These are phyloP conservation scores for Salvelinus alpinus DNA, from an alignment of 2,113 vertebrate species.

Conservation along the genomic window DNA sequence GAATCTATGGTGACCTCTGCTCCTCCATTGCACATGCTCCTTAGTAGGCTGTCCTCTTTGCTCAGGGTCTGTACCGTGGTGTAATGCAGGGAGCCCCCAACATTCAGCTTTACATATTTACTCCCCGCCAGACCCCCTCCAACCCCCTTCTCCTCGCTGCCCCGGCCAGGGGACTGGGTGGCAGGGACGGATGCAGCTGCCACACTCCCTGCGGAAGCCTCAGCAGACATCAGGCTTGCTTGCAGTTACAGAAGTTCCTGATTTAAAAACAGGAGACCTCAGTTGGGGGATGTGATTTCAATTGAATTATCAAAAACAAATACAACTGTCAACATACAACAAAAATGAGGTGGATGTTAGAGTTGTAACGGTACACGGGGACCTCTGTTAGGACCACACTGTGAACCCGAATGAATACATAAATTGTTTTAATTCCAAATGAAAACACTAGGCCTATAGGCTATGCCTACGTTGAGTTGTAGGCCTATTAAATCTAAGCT, in stretches of 20 bases:
- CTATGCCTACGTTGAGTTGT: too few relatives aligned
- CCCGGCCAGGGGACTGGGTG: slow-evolving; percentile 53
- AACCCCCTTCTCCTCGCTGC: slow-evolving; percentile 57
- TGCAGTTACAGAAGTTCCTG: not conserved
- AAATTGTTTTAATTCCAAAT: too few relatives aligned
- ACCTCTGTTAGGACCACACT: too few relatives aligned
- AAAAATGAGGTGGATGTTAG: too few relatives aligned
- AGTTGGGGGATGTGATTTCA: not conserved
- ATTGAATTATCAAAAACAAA: too few relatives aligned
- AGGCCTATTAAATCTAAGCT: too few relatives aligned
- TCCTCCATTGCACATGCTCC: slow-evolving; percentile 81
- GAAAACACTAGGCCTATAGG: too few relatives aligned
- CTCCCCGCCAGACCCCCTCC: slow-evolving; percentile 73
- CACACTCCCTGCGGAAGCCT: slow-evolving; percentile 73
- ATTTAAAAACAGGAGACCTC: not conserved
- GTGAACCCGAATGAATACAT: too few relatives aligned
- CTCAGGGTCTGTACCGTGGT: slow-evolving; percentile 87
- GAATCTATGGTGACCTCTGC: slow-evolving; percentile 81
- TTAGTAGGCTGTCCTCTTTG: slow-evolving; percentile 83
- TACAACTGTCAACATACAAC: too few relatives aligned
- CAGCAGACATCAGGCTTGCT: slow-evolving; percentile 73
- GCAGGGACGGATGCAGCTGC: slow-evolving; percentile 50
- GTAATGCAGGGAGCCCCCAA: slow-evolving; percentile 85
- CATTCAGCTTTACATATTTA: slow-evolving; percentile 89
- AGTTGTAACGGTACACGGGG: too few relatives aligned